Conservation (phyloP, 2,888 invertebrate genomes). For the Petrolisthes manimaculis region DNA sequence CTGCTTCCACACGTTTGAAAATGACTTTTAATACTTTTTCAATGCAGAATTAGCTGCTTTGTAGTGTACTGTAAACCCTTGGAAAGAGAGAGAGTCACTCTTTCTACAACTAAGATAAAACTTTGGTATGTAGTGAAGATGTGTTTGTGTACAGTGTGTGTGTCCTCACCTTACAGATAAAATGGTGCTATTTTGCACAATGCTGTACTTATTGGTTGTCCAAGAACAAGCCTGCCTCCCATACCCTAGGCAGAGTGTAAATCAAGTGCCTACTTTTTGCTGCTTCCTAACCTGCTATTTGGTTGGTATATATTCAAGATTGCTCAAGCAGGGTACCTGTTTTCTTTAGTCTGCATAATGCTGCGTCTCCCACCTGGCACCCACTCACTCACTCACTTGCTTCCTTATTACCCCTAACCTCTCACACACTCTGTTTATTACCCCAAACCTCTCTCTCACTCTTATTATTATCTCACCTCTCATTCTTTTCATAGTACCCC, state of each 20-base stretch:
- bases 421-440: no score
- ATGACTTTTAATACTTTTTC: conserved; percentile 53
- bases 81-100: conserved; percentile 38
- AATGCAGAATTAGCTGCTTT: conserved; percentile 53
- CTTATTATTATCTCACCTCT: no score
- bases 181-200: conserved; percentile 56
- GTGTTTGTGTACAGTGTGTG: conserved; percentile 48
- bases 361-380: conserved; percentile 20
- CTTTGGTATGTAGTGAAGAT: conserved; percentile 47
- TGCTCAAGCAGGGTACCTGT: conserved; percentile 49
- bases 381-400: no score
- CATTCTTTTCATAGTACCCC: no score
- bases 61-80: conserved; percentile 44
- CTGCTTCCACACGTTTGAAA: conserved; percentile 52
- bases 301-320: conserved; percentile 44
- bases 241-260: conserved; percentile 51
- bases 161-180: conserved; percentile 48
- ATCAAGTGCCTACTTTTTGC: conserved; percentile 52
- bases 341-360: conserved; percentile 66
- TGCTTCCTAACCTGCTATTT: conserved; percentile 46
- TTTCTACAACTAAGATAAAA: conserved; percentile 42
- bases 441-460: no score
- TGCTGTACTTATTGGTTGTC: conserved; percentile 54
- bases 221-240: conserved; percentile 49
- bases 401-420: no score